Percentiles rank a stretch among this genome's conserved stretches.
These are phyloP conservation scores for Drosophila conformis DNA, from an alignment of 2,888 invertebrate species.

Conservation along the genomic window DNA sequence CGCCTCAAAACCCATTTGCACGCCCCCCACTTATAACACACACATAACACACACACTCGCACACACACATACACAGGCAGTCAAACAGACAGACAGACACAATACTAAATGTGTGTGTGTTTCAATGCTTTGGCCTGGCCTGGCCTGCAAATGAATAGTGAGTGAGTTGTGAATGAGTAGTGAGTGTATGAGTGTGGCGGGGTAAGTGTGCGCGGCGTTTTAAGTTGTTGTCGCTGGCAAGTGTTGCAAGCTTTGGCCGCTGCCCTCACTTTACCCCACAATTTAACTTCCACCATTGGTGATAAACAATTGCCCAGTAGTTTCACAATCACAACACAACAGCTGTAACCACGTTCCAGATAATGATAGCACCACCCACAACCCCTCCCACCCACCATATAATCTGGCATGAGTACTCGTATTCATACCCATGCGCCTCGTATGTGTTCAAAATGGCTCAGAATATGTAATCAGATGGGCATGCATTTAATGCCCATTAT, in stretches of 20 bases:
- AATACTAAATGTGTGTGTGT: slow-evolving; percentile 6
- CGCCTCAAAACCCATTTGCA: slow-evolving; percentile 45
- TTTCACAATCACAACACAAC: slow-evolving; percentile 33
- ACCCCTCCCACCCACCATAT: not conserved
- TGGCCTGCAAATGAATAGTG: slow-evolving; percentile 78
- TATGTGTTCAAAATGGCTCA: slow-evolving; percentile 6
- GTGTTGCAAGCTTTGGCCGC: slow-evolving; percentile 32
- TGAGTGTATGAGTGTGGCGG: slow-evolving; percentile 8
- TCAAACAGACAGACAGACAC: slow-evolving; percentile 42
- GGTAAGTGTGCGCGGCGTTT: slow-evolving; percentile 41
- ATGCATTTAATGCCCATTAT: slow-evolving; percentile 27
- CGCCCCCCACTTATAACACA: slow-evolving; percentile 71
- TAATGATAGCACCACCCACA: slow-evolving; percentile 10
- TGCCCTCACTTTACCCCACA: not conserved
- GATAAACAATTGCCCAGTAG: slow-evolving; percentile 28
- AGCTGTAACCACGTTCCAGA: slow-evolving; percentile 17
- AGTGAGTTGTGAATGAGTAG: slow-evolving; percentile 60
- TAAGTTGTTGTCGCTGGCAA: slow-evolving; percentile 57
- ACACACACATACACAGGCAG: slow-evolving; percentile 16
- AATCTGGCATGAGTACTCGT: slow-evolving; percentile 5
- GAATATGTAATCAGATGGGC: slow-evolving; percentile 29
- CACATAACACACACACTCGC: slow-evolving; percentile 20
- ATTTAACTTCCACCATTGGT: slow-evolving; percentile 15
- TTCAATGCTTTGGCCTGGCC: slow-evolving; percentile 42
- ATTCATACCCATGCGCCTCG: not conserved